Base-by-base conservation (phyloP, 2,797 vertebrate genomes). In the Cynodonichthys magdalenae region DNA sequence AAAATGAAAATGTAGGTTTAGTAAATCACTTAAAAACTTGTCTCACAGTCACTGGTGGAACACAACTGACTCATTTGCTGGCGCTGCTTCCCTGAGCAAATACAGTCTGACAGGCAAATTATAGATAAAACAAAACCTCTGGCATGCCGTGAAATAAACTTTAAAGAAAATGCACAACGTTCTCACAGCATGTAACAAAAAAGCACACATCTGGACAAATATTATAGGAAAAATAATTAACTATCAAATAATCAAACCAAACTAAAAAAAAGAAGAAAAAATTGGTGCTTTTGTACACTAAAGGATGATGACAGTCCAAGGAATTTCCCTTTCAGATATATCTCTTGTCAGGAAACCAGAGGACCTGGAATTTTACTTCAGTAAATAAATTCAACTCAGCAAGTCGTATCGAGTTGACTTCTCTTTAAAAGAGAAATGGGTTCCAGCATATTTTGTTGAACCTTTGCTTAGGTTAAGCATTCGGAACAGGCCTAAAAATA, bases 41-140 rank as follows among this genome's bases (percentile, higher is more conserved):
- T 81, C 76, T 80, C 51, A 74, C 57, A 74, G 61, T 86, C 70
- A 74, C 63, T 75, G 41, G 58, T 76, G 73, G 78, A 85, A 77
- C 77, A 78, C 71, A 70, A 77, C 51, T 84, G 80, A 89, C 75
- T 87, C 80, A 87, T 72, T 81, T 80, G 54, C 78, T 86, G 85
- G 78, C 77, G 66, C 15, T 56, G 69, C 34, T 57, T 78, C 53
- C 50, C 63, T 74, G 61, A 82, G 74, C 77, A 84, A 90, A 89
- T 79, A 74, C 53, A 76, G 78, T 76, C 79, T 83, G 81, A 87
- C 77, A 88, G 69, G 66, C 81, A 85, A 63, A 80, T 80, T 61
- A 74, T 71, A 68, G 68, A 73, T 77, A 74, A 81, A 85, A 81
- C 73, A 62, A 76, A 86, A 77, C 63, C 20, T 55, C 69, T 71